Conservation (phyloP, 2,113 vertebrate species). For the Neomonachus schauinslandi region DNA sequence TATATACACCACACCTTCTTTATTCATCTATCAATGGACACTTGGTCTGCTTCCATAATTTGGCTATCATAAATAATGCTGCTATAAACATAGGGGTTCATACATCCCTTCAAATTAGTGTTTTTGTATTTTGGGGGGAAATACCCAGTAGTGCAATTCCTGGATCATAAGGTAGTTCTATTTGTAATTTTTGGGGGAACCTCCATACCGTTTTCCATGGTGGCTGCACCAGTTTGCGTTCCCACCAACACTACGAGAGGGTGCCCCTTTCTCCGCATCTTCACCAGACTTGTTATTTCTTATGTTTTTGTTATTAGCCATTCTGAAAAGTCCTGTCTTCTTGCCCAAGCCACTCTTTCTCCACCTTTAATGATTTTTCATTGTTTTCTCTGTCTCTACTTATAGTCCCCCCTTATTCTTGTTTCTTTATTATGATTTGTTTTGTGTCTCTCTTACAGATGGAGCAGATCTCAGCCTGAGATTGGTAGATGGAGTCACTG, state of each 20-base stretch:
- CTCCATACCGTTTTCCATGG: background rate
- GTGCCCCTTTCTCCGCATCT: background rate
- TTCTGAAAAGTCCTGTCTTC: background rate
- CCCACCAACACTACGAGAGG: background rate
- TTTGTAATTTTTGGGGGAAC: background rate
- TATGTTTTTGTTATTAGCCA: background rate
- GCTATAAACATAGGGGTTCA: background rate
- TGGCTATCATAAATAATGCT: background rate
- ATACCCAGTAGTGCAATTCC: background rate
- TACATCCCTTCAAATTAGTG: background rate
- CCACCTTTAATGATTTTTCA: background rate
- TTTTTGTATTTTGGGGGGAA: background rate
- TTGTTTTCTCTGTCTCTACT: background rate
- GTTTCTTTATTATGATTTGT: background rate
- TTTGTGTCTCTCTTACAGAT: conserved; percentile 56
- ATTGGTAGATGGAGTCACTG: conserved; percentile 34
- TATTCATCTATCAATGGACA: background rate
- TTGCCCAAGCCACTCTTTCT: background rate
- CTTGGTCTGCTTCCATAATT: background rate
- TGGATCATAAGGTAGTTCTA: background rate
- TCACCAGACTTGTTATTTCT: background rate
- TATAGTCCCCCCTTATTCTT: background rate
- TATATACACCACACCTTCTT: background rate
- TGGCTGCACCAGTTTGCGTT: background rate
- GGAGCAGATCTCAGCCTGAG: conserved; percentile 69